Base-by-base conservation (phyloP, 2,113 vertebrate genomes). In the Oryzias melastigma region DNA sequence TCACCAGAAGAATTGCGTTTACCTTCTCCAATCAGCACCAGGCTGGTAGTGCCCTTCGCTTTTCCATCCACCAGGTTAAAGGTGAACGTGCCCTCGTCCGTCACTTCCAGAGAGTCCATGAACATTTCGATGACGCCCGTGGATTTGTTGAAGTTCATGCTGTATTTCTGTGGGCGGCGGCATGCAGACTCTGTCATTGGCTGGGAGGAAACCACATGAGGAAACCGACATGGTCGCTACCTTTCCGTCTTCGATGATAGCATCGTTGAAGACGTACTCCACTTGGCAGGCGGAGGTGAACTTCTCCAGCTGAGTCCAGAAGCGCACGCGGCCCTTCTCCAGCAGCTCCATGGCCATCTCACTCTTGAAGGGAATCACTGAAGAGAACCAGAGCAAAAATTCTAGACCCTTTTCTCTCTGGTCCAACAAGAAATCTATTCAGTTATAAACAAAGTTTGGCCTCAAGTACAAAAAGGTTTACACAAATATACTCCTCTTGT, bases 21-120 rank as follows among this genome's bases (percentile, higher is more conserved):
- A 98, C 98, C 97, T 56, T 98, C 94, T 59, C 94, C 96, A 58
- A 99, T 96, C 66, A 99, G 93, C 78, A 99, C 98, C 69, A 98
- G 89, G 43, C 95, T 99, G 62, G 97, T 98, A 6, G 96, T 93
- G 7, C 94, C 95, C 35, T 93, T 95, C 43, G 95, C 96, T 87
- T 94, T 98, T 55, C 98, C 96, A 68, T 99, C 98, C 49, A 97
- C 94, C 66, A 99, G 87, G 70, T 98, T 94, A 81, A 99, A 98
- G 29, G 97, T 97, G 41, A 94, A 99, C 0, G 96, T 98, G 57
- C 98, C 98, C 87, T 99, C 97, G 75, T 99, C 96, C 0, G 91
- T 93, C 52, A 96, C 91, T 71, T 94, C 94, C 44, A 99, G 90
- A 25, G 90, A 96, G 70, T 99, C 96, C 96, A 98, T 98, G 77